These are phyloP conservation scores for Notodromas monacha DNA, from an alignment of 2,888 invertebrate genomes.

Conservation along the genomic window DNA sequence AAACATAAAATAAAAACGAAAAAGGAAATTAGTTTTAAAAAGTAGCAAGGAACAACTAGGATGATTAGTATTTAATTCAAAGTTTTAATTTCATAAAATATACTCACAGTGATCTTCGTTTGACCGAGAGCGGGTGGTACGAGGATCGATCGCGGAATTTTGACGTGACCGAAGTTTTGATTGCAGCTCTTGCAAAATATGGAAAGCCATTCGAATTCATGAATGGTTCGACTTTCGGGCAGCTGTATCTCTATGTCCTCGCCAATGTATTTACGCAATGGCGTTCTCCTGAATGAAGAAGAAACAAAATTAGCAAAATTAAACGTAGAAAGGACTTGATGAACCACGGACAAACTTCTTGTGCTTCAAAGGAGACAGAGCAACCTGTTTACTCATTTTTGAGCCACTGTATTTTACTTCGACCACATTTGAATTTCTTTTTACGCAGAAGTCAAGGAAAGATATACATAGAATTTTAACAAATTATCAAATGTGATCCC, in stretches of 20 bases:
- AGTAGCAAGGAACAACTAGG: not conserved
- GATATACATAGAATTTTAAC: too few species aligned
- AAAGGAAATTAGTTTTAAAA: slow-evolving; percentile 5
- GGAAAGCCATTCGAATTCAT: slow-evolving; percentile 65
- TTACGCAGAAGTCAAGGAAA: too few species aligned
- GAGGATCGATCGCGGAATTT: slow-evolving; percentile 50
- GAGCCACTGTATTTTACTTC: too few species aligned
- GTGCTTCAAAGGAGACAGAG: too few species aligned
- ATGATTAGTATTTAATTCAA: too few species aligned
- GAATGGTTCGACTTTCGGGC: slow-evolving; percentile 46
- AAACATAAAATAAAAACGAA: slow-evolving; percentile 10
- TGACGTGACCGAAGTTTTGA: slow-evolving; percentile 65
- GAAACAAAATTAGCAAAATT: too few species aligned
- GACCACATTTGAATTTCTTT: too few species aligned
- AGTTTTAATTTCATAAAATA: not conserved
- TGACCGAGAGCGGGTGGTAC: slow-evolving; percentile 66
- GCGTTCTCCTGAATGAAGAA: too few species aligned
- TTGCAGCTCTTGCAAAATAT: slow-evolving; percentile 67
- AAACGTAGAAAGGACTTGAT: too few species aligned
- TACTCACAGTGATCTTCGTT: slow-evolving; percentile 52
- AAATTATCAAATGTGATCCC: too few species aligned
- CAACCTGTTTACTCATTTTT: too few species aligned
- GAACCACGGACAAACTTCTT: too few species aligned
- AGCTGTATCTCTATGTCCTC: slow-evolving; percentile 67
- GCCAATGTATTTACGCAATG: slow-evolving; percentile 46